Base-by-base conservation (phyloP, 2,888 invertebrate species). In the Idaea biselata region DNA sequence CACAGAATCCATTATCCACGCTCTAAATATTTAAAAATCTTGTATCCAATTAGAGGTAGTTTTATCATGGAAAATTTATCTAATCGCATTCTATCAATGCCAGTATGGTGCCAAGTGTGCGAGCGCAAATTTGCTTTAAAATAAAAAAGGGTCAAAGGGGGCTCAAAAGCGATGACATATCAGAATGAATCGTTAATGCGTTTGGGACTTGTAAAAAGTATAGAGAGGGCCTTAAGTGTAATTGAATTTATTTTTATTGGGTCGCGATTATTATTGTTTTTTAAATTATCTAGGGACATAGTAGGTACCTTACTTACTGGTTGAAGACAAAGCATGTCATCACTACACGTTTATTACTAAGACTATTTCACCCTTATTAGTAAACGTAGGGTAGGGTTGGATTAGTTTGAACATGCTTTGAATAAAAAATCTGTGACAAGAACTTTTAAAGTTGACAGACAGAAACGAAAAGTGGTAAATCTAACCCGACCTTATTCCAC, bases 101-200 rank as follows among this genome's bases (percentile, higher is more conserved):
- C 66, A 60, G 63, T 57, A 62, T 44, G 44, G 44, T 44, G 44
- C 44, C 44, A 60, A 59, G 63, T 65, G 68, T 67, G 65, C 70
- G 68, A 69, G 66, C 68, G 62, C 11, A 59, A 17, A 64, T 64
- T 68, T 66, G 58, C 64, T 65, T 63, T 58, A 56, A 61, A 61
- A 63, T 31, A 66, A 67, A 67, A 25, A 63, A 62, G 62, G 64
- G 54, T 58, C n/a, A 53, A 59, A 69, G 71, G 66, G 71, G 68
- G 72, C 68, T 78, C 72, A 76, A 74, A 78, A 73, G 78, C 81
- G 87, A 90, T 89, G 91, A 90, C 87, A 88, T 87, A 86, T 88
- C 89, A 89, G 84, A 89, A 90, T 86, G 87, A 86, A 90, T 88
- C 80, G 85, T 81, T 89, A 89, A 90, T 89, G 87, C 79, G 83